Evolutionary conservation across 2,113 vertebrate species (phyloP).

Genomic region (Hyla sarda): DNA sequence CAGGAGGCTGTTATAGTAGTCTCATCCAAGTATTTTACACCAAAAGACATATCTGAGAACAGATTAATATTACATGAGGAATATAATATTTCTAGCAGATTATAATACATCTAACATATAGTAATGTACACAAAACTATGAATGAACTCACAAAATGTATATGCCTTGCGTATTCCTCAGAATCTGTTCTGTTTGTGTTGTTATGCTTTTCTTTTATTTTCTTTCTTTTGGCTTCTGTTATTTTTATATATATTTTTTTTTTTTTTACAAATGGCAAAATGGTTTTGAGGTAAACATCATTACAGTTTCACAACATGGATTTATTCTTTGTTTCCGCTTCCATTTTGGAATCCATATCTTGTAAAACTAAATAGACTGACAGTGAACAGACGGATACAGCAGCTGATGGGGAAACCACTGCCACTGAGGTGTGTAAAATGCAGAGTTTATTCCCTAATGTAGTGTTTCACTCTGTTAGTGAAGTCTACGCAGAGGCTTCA

Average conservation of each 20-base stretch:
- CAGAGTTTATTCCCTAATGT: neutral
- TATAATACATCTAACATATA: neutral
- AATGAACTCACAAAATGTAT: constrained; percentile 60
- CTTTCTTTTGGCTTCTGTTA: constrained; percentile 64
- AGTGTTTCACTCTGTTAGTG: neutral
- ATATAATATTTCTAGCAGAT: constrained; percentile 44
- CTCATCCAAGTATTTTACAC: constrained; percentile 51
- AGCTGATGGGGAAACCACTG: constrained; percentile 91
- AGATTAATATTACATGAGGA: constrained; percentile 35
- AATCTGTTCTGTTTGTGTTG: constrained; percentile 76
- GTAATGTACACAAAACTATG: constrained; percentile 18
- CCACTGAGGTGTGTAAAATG: constrained; percentile 89
- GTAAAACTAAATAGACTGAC: constrained; percentile 85
- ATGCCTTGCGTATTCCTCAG: constrained; percentile 76
- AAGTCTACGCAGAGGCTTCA: neutral
- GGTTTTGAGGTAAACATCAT: constrained; percentile 24
- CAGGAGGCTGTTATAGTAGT: constrained; percentile 78
- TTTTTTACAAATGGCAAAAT: neutral
- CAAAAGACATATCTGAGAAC: constrained; percentile 27
- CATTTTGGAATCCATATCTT: constrained; percentile 74
- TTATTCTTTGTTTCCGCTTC: constrained; percentile 83
- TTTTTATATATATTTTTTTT: neutral
- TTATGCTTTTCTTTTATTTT: constrained; percentile 70
- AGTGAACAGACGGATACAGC: constrained; percentile 94
- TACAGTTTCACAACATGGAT: constrained; percentile 75